Conservation (phyloP, 2,888 invertebrate species). For the Dugesia japonica region DNA sequence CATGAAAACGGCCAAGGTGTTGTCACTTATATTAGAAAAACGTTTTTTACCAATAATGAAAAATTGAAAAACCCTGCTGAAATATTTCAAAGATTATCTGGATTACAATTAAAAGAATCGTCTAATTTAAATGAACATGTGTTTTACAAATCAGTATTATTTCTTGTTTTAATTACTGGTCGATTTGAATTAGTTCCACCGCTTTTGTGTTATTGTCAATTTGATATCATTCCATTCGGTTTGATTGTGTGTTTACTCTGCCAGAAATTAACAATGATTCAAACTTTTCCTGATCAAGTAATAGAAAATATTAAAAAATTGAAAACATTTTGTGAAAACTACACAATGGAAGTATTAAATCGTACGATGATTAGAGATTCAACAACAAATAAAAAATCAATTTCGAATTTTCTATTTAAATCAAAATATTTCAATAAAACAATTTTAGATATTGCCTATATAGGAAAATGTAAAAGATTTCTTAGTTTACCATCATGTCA, state of each 20-base stretch:
- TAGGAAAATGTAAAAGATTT: conserved; percentile 17
- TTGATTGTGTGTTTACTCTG: background rate
- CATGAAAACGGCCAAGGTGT: background rate
- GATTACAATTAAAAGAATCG: background rate
- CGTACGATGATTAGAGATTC: background rate
- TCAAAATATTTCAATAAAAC: background rate
- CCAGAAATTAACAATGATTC: background rate
- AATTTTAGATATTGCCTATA: conserved; percentile 20
- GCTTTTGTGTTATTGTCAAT: background rate
- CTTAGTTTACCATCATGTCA: conserved; percentile 29
- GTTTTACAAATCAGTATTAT: background rate
- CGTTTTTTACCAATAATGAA: background rate
- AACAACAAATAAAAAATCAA: background rate
- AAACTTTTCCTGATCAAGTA: conserved; percentile 8
- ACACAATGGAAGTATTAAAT: background rate
- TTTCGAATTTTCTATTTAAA: background rate
- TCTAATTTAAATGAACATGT: background rate
- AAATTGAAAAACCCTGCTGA: background rate
- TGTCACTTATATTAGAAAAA: background rate
- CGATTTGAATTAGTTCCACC: background rate
- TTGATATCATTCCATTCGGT: background rate
- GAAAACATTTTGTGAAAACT: background rate
- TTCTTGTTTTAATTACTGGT: background rate
- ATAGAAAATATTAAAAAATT: background rate
- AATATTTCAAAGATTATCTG: background rate